Evolutionary conservation across 2,888 invertebrate genomes (phyloP), one percentile per base, ranked within the genome.

Genomic region (Anoncus sp.): DNA sequence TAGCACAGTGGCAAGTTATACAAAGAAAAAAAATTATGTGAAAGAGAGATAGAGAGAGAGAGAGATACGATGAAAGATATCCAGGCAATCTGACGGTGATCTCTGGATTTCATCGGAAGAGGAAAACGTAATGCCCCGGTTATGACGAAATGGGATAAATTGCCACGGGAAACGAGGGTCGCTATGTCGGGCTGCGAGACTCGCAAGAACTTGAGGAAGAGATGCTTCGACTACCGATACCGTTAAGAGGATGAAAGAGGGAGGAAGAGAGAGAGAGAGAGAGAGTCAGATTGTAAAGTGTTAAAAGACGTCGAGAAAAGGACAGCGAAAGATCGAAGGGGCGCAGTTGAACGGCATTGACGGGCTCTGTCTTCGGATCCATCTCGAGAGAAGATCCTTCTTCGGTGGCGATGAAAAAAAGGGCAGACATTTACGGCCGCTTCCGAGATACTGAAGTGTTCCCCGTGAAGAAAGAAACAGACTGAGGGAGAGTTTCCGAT

Each of bases 121-220:
- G 66, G 73, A 66, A 63, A 75, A 38, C 57, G 76, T 65, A 70
- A 55, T 62, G 62, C 66, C n/a, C 45, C 72, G 66, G 77, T 77
- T 77, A 81, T 75, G 78, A 76, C 74, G 79, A 31, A 60, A 12
- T 27, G 71, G 51, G 49, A 57, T 66, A 62, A 80, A 76, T 70
- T 75, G 79, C 45, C 72, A 60, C 40, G 62, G 66, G 73, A 79
- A 79, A 71, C 71, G 67, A 65, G 62, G 67, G 71, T 76, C 78
- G 75, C 78, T 81, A 78, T 71, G 49, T 67, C 66, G 49, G 62
- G 55, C 49, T 63, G 55, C 38, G 60, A 38, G 47, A 60, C 31
- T 24, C 24, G 43, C 47, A 71, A 51, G 71, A 71, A 53, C 43
- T 71, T 47, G 65, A 38, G 45, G 31, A 45, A 38, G 51, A 35